Conservation (phyloP, 2,113 vertebrate species). For the Aramus guarauna region DNA sequence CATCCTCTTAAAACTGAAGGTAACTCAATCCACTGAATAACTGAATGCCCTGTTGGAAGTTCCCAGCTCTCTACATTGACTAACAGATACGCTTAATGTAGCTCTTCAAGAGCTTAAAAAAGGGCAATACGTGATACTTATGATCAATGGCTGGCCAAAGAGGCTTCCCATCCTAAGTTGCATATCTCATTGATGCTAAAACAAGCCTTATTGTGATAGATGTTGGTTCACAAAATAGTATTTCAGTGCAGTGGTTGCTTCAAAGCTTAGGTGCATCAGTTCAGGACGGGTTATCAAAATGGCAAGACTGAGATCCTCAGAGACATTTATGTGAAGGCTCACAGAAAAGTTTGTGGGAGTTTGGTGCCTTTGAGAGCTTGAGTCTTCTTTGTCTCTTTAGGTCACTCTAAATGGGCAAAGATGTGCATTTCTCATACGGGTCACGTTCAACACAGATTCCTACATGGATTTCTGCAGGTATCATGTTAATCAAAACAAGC, state of each 20-base stretch:
- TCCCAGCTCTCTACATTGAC: neutral
- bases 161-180: neutral
- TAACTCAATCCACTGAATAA: neutral
- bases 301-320: neutral
- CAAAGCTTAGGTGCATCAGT: neutral
- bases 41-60: neutral
- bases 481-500: neutral
- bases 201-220: neutral
- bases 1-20: neutral
- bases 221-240: neutral
- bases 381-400: accelerated
- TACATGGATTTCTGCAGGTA: neutral
- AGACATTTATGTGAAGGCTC: neutral
- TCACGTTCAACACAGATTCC: neutral
- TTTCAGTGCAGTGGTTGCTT: neutral
- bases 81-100: neutral
- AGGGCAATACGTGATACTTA: neutral
- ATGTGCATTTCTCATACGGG: neutral
- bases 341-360: neutral
- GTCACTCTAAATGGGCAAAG: neutral
- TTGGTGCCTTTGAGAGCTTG: neutral
- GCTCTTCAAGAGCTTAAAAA: neutral
- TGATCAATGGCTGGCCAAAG: neutral
- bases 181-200: neutral
- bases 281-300: neutral